Conservation (phyloP, 2,797 vertebrate species). For the Danio tinwini region DNA sequence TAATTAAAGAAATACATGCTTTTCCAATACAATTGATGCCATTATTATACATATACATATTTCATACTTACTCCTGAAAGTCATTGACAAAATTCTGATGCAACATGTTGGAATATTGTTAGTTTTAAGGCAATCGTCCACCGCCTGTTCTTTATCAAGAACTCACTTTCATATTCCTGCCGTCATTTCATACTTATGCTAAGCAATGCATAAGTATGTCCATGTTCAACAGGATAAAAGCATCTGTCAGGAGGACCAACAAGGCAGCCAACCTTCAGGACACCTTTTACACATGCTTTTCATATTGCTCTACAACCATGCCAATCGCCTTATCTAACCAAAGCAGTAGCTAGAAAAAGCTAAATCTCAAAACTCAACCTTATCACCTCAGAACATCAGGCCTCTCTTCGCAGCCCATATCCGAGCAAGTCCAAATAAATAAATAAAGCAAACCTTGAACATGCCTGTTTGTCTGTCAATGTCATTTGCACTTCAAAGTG, state of each 20-base stretch:
- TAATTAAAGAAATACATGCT: too few species aligned
- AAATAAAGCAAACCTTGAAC: slow-evolving; percentile 36
- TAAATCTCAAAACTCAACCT: slow-evolving; percentile 39
- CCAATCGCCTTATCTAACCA: slow-evolving; percentile 51
- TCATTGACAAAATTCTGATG: background rate
- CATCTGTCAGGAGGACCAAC: slow-evolving; percentile 32
- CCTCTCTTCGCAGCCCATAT: slow-evolving; percentile 10
- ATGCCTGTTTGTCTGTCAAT: slow-evolving; percentile 49
- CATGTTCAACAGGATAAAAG: slow-evolving; percentile 50
- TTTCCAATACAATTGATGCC: too few species aligned
- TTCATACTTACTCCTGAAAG: too few species aligned
- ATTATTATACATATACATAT: too few species aligned
- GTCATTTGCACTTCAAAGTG: slow-evolving; percentile 62
- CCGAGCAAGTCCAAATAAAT: slow-evolving; percentile 41
- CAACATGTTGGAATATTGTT: background rate
- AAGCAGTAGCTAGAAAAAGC: slow-evolving; percentile 27
- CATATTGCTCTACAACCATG: slow-evolving; percentile 36
- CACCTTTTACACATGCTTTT: slow-evolving; percentile 39
- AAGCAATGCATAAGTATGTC: slow-evolving; percentile 36
- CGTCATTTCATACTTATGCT: background rate
- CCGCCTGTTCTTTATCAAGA: slow-evolving; percentile 1
- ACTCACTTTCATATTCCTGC: background rate
- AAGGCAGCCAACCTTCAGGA: slow-evolving; percentile 33
- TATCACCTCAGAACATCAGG: slow-evolving; percentile 56
- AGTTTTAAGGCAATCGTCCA: background rate